phyloP scores from a whole-genome alignment of 2,888 invertebrate species.

The Miltochrista miniata region DNA sequence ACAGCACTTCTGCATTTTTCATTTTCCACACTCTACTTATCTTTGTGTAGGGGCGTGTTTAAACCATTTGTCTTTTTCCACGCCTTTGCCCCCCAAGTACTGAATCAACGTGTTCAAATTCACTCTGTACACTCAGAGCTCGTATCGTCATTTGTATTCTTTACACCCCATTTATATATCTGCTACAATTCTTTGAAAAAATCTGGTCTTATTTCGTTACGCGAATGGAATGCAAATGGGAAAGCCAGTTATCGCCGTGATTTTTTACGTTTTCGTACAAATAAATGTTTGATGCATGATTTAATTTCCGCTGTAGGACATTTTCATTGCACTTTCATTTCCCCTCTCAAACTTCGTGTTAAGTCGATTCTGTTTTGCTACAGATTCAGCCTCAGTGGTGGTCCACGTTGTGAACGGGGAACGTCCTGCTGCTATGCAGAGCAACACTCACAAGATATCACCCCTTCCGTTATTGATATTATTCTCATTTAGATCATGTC shows the following conservation, averaged over 20 bases:
- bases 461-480: constrained; percentile 46
- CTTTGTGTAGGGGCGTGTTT: constrained; percentile 48
- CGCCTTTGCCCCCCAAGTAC: constrained; percentile 41
- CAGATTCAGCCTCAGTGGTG: constrained; percentile 91
- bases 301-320: constrained; percentile 37
- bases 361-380: constrained; percentile 7
- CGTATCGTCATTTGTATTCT: constrained; percentile 57
- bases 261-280: constrained; percentile 30
- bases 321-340: constrained; percentile 39
- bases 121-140: constrained; percentile 44
- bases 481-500: constrained; percentile 40
- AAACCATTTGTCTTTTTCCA: constrained; percentile 55
- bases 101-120: constrained; percentile 56
- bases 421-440: constrained; percentile 86
- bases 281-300: constrained; percentile 38
- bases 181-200: constrained; percentile 40
- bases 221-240: constrained; percentile 33
- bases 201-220: constrained; percentile 20
- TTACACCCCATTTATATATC: constrained; percentile 48
- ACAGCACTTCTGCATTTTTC: constrained; percentile 46
- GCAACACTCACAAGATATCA: constrained; percentile 49
- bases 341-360: constrained; percentile 18
- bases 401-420: constrained; percentile 93
- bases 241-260: constrained; percentile 23
- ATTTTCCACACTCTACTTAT: constrained; percentile 44